Percentiles rank a stretch among this genome's conserved stretches.
These are phyloP conservation scores for Gallinago solitaria DNA, from an alignment of 2,797 vertebrate genomes.

Conservation along the genomic window DNA sequence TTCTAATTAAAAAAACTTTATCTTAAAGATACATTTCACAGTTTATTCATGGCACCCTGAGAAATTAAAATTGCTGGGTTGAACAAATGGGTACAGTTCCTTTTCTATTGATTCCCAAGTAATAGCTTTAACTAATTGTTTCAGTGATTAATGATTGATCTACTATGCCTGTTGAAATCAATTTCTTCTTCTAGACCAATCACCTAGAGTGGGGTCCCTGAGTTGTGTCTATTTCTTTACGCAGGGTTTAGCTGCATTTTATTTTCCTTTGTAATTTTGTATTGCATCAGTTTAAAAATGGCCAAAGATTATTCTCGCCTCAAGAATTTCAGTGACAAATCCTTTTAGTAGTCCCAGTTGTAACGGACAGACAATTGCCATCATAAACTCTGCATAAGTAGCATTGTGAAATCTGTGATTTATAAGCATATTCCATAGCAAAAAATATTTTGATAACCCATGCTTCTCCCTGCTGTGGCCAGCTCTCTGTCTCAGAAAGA, in stretches of 20 bases:
- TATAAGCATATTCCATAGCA: slow-evolving; percentile 2
- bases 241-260: background rate
- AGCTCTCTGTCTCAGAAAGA: background rate
- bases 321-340: slow-evolving; percentile 29
- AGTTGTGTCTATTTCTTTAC: background rate
- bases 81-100: background rate
- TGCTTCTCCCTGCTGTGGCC: background rate
- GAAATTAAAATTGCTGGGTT: slow-evolving; percentile 27
- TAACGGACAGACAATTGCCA: background rate
- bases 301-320: background rate
- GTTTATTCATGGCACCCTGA: slow-evolving; percentile 44
- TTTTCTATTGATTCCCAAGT: slow-evolving; percentile 15
- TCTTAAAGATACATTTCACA: slow-evolving; percentile 70
- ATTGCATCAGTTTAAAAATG: slow-evolving; percentile 12
- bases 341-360: slow-evolving; percentile 18
- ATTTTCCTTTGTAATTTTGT: background rate
- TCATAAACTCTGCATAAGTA: background rate
- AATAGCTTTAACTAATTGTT: slow-evolving; percentile 28
- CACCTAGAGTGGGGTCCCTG: background rate
- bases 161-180: background rate
- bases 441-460: slow-evolving; percentile 25
- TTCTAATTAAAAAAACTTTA: slow-evolving; percentile 70
- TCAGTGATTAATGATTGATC: background rate
- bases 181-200: background rate
- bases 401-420: slow-evolving; percentile 37